Conservation (phyloP, 2,888 invertebrate genomes). For the Nematopogon swammerdamellus region DNA sequence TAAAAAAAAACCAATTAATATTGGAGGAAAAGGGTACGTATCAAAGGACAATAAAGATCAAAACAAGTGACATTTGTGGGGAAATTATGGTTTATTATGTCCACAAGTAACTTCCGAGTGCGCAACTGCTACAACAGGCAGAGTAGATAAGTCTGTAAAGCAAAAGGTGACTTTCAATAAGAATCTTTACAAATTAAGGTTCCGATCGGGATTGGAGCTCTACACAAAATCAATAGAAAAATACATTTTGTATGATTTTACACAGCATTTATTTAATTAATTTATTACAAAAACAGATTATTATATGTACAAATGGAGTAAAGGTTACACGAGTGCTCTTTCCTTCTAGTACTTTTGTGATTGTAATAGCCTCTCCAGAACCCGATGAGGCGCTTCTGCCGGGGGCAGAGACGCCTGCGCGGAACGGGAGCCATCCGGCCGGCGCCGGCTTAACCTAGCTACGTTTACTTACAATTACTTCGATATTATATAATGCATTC, state of each 20-base stretch:
- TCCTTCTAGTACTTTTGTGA: constrained; percentile 72
- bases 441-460: constrained; percentile 50
- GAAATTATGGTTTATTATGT: constrained; percentile 57
- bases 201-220: constrained; percentile 56
- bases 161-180: constrained; percentile 49
- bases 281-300: constrained; percentile 57
- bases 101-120: constrained; percentile 55
- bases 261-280: constrained; percentile 46
- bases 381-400: constrained; percentile 73
- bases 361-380: constrained; percentile 80
- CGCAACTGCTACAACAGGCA: constrained; percentile 46
- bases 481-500: constrained; percentile 49
- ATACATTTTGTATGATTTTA: constrained; percentile 39
- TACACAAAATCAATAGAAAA: constrained; percentile 37
- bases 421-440: constrained; percentile 58
- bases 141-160: constrained; percentile 50
- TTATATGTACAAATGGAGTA: constrained; percentile 55
- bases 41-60: no score
- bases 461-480: constrained; percentile 55
- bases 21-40: no score
- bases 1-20: no score
- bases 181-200: constrained; percentile 42
- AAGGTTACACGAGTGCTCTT: constrained; percentile 48
- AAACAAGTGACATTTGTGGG: constrained; percentile 46
- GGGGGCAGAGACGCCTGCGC: constrained; percentile 60